These are phyloP conservation scores for Pseudorhiza aurosa DNA, from an alignment of 30 jellyfish, hydroid and myxozoan species.

Conservation along the genomic window DNA sequence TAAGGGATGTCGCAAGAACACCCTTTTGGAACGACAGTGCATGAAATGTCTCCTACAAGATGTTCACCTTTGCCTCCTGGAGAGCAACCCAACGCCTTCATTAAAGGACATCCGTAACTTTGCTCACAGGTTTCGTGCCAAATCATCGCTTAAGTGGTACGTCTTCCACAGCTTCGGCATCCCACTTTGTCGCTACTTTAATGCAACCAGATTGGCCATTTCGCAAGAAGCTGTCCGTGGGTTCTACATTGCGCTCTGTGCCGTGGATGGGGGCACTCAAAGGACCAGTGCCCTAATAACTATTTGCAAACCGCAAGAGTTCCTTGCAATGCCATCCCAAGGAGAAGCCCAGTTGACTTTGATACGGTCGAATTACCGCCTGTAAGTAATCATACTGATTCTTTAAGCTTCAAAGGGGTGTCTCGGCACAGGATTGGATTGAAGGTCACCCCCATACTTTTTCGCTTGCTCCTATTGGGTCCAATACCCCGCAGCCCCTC, in stretches of 20 bases:
- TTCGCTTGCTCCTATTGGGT: neutral
- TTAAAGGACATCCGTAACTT: neutral
- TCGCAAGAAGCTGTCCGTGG: slow-evolving; percentile 18
- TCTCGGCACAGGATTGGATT: slow-evolving; percentile 1
- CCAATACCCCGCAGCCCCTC: slow-evolving; percentile 1
- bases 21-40: neutral
- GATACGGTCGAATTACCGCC: neutral
- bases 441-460: slow-evolving; percentile 23
- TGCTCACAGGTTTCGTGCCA: neutral
- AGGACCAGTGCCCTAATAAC: slow-evolving; percentile 2
- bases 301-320: neutral
- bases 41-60: neutral
- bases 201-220: slow-evolving; percentile 15
- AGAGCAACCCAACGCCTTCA: slow-evolving; percentile 5
- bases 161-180: neutral
- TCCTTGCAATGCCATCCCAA: neutral
- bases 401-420: slow-evolving; percentile 27
- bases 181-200: neutral
- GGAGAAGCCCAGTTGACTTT: neutral
- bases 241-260: slow-evolving; percentile 1
- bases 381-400: neutral
- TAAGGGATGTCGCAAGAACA: too few species aligned
- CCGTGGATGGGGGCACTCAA: slow-evolving; percentile 40
- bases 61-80: neutral
- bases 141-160: neutral